Evolutionary conservation across 1,140 invertebrate genomes (phyloP).

Genomic region (Aphelinus atriplicis): DNA sequence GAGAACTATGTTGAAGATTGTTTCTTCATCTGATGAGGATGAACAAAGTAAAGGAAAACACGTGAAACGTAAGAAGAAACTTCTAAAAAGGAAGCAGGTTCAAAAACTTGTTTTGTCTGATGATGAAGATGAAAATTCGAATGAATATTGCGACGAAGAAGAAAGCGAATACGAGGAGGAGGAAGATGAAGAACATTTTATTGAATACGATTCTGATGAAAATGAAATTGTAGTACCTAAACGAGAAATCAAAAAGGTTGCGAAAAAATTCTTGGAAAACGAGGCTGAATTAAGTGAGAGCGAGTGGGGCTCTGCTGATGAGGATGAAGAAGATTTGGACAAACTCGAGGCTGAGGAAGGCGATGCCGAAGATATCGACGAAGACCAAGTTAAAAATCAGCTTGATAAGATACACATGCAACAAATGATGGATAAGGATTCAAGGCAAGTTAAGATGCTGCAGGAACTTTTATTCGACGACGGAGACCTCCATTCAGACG

Average conservation of each 20-base stretch:
- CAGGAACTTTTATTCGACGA: slow-evolving; percentile 88
- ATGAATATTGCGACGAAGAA: slow-evolving; percentile 53
- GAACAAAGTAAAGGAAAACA: slow-evolving; percentile 38
- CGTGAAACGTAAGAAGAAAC: slow-evolving; percentile 52
- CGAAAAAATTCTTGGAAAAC: slow-evolving; percentile 79
- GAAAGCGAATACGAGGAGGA: slow-evolving; percentile 46
- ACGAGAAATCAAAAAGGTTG: slow-evolving; percentile 66
- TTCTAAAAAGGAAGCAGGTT: slow-evolving; percentile 56
- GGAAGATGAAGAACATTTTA: slow-evolving; percentile 63
- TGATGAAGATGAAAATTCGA: slow-evolving; percentile 55
- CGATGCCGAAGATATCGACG: slow-evolving; percentile 80
- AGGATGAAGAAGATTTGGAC: slow-evolving; percentile 79
- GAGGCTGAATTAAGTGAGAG: slow-evolving; percentile 89
- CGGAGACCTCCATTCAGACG: slow-evolving; percentile 82
- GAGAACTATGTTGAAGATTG: slow-evolving; percentile 15
- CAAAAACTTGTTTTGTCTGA: slow-evolving; percentile 57
- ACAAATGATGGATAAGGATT: slow-evolving; percentile 83
- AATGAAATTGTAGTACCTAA: slow-evolving; percentile 70
- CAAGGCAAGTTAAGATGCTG: slow-evolving; percentile 78
- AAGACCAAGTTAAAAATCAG: slow-evolving; percentile 72
- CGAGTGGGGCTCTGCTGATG: slow-evolving; percentile 81
- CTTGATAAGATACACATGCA: slow-evolving; percentile 79
- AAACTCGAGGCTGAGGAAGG: slow-evolving; percentile 79
- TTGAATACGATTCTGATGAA: slow-evolving; percentile 81
- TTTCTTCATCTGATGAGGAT: slow-evolving; percentile 60